A percentile compares a stretch with the other conserved stretches of the same genome.
Evolutionary conservation across 2,797 vertebrate species (phyloP).

Genomic region (Aeoliscus strigatus): DNA sequence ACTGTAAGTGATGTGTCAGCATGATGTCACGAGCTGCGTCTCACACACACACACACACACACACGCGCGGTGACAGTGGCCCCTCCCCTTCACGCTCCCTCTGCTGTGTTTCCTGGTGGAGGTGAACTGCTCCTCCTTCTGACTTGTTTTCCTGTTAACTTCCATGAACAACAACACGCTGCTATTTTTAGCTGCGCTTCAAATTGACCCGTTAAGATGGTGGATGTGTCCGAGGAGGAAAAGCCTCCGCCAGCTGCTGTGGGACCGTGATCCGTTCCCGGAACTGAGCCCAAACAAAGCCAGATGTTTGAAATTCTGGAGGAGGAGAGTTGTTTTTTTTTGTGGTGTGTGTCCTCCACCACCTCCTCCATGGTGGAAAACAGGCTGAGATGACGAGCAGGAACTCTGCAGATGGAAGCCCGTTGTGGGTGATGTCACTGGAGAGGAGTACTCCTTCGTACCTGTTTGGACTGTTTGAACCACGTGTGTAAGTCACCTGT

Average conservation of each 20-base stretch:
- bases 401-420: constrained; percentile 2
- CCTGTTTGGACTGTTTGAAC: too few species aligned
- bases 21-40: constrained; percentile 19
- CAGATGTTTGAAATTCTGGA: constrained; percentile 71
- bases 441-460: too few species aligned
- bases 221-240: constrained; percentile 35
- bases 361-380: constrained; percentile 15
- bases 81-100: not conserved
- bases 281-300: constrained; percentile 58
- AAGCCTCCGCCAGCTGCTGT: constrained; percentile 3
- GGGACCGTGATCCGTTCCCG: constrained; percentile 55
- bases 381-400: constrained; percentile 13
- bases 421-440: too few species aligned
- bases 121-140: constrained; percentile 1
- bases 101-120: not conserved
- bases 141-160: constrained; percentile 33
- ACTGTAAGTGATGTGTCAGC: constrained; percentile 48
- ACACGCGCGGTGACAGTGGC: not conserved
- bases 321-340: constrained; percentile 36
- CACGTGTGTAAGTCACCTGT: too few species aligned
- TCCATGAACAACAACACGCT: constrained; percentile 6
- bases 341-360: constrained; percentile 1
- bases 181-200: constrained; percentile 38
- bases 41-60: not conserved
- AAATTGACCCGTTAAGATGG: constrained; percentile 30